Percentiles rank a stretch among this genome's conserved stretches.
Evolutionary conservation across 1,140 invertebrate species (phyloP).

Genomic region (Drosophila nigrodunni): DNA sequence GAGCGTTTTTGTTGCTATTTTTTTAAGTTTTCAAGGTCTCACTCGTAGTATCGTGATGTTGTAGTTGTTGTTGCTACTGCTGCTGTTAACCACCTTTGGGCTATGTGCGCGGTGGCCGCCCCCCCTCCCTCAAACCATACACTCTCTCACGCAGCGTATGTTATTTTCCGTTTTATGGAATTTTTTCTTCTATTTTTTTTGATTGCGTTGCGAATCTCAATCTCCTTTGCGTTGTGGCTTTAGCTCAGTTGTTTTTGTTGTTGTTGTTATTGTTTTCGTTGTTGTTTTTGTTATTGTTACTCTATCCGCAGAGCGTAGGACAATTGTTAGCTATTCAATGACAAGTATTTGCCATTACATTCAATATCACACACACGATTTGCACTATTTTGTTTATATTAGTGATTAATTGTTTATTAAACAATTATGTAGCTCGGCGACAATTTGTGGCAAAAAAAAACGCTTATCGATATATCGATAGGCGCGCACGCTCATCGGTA

Average conservation of each 20-base stretch:
- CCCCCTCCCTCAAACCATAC: constrained; percentile 25
- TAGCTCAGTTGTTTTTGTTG: constrained; percentile 38
- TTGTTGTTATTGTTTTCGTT: constrained; percentile 48
- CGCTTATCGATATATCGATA: constrained; percentile 56
- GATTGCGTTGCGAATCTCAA: constrained; percentile 75
- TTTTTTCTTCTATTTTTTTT: constrained; percentile 60
- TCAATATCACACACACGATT: constrained; percentile 45
- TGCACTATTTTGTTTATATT: constrained; percentile 76
- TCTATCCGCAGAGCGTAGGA: not conserved
- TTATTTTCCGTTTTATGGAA: constrained; percentile 67
- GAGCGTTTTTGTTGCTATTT: constrained; percentile 50
- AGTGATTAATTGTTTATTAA: constrained; percentile 81
- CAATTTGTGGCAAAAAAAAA: constrained; percentile 32
- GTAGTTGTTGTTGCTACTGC: constrained; percentile 37
- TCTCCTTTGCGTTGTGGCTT: constrained; percentile 31
- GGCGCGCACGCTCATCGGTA: constrained; percentile 4
- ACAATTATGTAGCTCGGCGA: constrained; percentile 71
- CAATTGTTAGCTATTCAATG: constrained; percentile 17
- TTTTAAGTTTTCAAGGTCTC: constrained; percentile 80
- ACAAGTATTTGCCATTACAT: constrained; percentile 14
- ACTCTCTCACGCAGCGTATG: constrained; percentile 61
- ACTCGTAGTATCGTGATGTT: constrained; percentile 39
- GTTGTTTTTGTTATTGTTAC: constrained; percentile 50
- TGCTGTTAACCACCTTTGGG: constrained; percentile 62
- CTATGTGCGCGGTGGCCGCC: constrained; percentile 43